Evolutionary conservation across 23 tunicate species (phyloP).

Genomic region (Botrylloides violaceus): DNA sequence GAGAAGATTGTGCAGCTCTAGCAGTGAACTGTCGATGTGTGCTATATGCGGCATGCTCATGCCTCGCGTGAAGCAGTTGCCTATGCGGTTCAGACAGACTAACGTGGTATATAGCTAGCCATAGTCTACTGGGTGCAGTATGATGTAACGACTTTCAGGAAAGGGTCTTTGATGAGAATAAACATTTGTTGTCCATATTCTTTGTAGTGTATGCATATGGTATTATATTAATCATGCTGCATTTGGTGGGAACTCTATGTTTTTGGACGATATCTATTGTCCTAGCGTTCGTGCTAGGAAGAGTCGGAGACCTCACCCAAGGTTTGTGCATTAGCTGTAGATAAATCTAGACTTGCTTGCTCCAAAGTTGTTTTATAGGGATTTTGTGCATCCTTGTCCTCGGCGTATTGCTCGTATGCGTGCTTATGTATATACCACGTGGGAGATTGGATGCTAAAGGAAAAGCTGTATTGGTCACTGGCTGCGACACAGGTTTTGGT

Average conservation of each 20-base stretch:
- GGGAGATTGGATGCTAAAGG: constrained; percentile 60
- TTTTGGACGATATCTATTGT: neutral
- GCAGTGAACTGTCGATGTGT: too few relatives aligned
- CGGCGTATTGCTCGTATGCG: constrained; percentile 6
- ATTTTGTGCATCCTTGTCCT: neutral
- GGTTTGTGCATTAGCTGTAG: neutral
- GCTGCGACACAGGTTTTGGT: constrained; percentile 95
- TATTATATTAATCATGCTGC: neutral
- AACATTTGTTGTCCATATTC: neutral
- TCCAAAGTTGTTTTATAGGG: neutral
- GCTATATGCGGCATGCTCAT: too few relatives aligned
- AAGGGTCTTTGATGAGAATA: neutral
- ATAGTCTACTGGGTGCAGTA: too few relatives aligned
- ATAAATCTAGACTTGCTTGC: neutral
- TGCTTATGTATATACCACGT: constrained; percentile 45
- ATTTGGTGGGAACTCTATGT: neutral
- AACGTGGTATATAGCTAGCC: too few relatives aligned
- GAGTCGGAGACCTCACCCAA: constrained; percentile 1
- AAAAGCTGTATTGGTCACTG: constrained; percentile 78
- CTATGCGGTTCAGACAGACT: too few relatives aligned
- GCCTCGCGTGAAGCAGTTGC: too few relatives aligned
- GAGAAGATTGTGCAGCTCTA: too few relatives aligned
- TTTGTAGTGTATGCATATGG: neutral
- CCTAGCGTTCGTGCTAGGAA: neutral
- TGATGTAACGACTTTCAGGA: too few relatives aligned